Evolutionary conservation across 2,113 vertebrate genomes (phyloP), one percentile per base, ranked within the genome.

Genomic region (Phasianus colchicus): DNA sequence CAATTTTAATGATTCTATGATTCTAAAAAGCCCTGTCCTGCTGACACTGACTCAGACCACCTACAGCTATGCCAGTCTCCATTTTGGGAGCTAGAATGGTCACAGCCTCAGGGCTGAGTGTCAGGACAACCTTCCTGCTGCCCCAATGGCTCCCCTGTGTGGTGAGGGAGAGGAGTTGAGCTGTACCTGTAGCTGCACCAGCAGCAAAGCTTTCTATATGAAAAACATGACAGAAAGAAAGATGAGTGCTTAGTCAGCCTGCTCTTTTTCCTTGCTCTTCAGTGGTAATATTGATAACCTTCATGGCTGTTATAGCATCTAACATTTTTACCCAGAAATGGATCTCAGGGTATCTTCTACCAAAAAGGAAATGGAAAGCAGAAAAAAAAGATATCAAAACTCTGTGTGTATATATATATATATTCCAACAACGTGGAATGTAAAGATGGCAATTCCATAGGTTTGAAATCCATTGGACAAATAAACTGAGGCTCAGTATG

Each of bases 151-250:
- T 64, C 61, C 16, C 25, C 61, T 40, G 7, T 19, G 15, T 40
- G 27, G 38, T 40, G 38, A 29, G 19, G 40, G 24, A 54, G 18
- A 65, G 21, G 47, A 10, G 9, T 29, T 66, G 40, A 11, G 7
- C 24, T 76, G 7, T 63, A 8, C 43, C 0, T 0, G 7, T 12
- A n/a, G 52, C 11, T 79, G 29, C 32, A 20, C 21, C n/a, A 29
- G 11, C 32, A 86, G 21, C 6, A 25, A 10, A 58, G 32, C 20
- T n/a, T 52, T n/a, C 19, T 71, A 45, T 12, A 30, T 1, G 58
- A 27, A 69, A 81, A 77, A 36, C 11, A 30, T 10, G 13, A 48
- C 42, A 54, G 38, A 27, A 64, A 54, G 57, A 73, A 50, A 12
- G 5, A 2, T 14, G 6, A 34, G 8, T 9, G 9, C 54, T 88